These are phyloP conservation scores for Prunella fulvescens DNA, from an alignment of 2,113 vertebrate genomes.

Conservation along the genomic window DNA sequence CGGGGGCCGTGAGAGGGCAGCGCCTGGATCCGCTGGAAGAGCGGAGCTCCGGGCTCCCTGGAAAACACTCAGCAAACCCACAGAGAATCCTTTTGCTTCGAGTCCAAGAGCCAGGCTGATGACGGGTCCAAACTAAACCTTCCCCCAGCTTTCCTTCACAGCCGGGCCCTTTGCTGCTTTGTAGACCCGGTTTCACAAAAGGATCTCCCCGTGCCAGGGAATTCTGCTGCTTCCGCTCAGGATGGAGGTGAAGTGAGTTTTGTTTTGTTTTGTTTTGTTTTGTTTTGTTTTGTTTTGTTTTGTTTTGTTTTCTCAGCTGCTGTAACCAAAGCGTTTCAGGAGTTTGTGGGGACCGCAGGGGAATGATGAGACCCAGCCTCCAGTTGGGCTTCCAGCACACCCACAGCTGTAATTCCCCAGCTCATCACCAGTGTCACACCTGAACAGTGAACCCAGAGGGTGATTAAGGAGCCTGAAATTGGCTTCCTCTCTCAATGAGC, in stretches of 20 bases:
- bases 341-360: not conserved
- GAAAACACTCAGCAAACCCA: not conserved
- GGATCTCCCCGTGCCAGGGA: not conserved
- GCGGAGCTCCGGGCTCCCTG: not conserved
- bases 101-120: not conserved
- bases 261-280: slow-evolving; percentile 49
- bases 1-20: not conserved
- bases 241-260: not conserved
- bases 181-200: not conserved
- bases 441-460: not conserved
- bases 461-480: not conserved
- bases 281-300: not conserved
- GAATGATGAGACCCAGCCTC: not conserved
- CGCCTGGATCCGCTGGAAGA: not conserved
- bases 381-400: not conserved
- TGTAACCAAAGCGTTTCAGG: not conserved
- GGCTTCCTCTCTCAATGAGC: not conserved
- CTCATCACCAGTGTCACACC: not conserved
- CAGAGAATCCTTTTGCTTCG: not conserved
- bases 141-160: not conserved
- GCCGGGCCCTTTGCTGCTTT: not conserved
- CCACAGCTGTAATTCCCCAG: not conserved
- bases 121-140: not conserved
- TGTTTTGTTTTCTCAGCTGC: slow-evolving; percentile 53
- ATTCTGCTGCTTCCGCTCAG: not conserved